Evolutionary conservation across 1,140 invertebrate genomes (phyloP).

Genomic region (Drosophila sp.): DNA sequence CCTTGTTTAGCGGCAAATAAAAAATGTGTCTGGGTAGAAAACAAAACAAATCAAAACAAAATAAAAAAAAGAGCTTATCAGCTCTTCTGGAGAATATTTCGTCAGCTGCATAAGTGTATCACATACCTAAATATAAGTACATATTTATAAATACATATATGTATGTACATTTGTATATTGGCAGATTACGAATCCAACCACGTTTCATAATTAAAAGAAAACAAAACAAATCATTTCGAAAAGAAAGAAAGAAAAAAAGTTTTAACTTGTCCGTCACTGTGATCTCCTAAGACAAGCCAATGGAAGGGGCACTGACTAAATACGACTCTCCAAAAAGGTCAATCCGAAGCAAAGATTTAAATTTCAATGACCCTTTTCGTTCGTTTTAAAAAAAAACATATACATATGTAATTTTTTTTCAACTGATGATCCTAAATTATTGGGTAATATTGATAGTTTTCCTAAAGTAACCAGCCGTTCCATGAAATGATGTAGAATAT

Average conservation of each 20-base stretch:
- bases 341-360: neutral
- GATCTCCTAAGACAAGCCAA: neutral
- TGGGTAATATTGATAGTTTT: too few relatives aligned
- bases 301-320: neutral
- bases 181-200: conserved; percentile 9
- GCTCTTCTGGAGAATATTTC: conserved; percentile 8
- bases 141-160: neutral
- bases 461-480: too few relatives aligned
- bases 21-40: neutral
- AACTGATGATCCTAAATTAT: too few relatives aligned
- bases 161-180: neutral
- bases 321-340: neutral
- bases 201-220: conserved; percentile 13
- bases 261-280: conserved; percentile 2
- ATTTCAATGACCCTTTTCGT: too few relatives aligned
- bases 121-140: neutral
- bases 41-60: neutral
- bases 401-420: too few relatives aligned
- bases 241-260: neutral
- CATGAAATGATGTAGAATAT: too few relatives aligned
- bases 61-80: conserved; percentile 7
- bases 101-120: conserved; percentile 6
- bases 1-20: conserved; percentile 4
- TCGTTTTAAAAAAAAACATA: too few relatives aligned
- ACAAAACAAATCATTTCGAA: conserved; percentile 5